phyloP scores from a whole-genome alignment of 1,140 invertebrate genomes.

The Venturia canescens region DNA sequence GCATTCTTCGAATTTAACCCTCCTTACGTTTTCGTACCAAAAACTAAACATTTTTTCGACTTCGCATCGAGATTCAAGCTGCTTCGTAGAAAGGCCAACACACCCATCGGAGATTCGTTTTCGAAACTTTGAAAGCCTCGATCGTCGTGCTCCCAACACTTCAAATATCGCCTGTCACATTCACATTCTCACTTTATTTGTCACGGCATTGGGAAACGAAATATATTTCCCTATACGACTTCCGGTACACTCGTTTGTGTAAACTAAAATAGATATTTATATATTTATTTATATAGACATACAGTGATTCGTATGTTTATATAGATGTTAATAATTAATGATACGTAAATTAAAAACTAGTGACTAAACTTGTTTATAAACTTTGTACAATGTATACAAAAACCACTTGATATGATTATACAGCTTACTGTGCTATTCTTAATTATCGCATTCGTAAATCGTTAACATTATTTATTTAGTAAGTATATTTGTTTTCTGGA shows the following conservation, averaged over 20 bases:
- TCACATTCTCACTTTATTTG: conserved; percentile 51
- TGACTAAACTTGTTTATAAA: conserved; percentile 70
- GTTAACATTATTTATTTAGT: conserved; percentile 53
- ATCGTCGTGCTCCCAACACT: conserved; percentile 13
- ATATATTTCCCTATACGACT: conserved; percentile 18
- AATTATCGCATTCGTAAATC: conserved; percentile 45
- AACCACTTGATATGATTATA: conserved; percentile 74
- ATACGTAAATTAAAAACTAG: conserved; percentile 69
- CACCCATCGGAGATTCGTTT: not conserved
- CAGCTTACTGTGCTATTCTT: conserved; percentile 58
- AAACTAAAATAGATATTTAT: too few species aligned
- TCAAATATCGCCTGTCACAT: conserved; percentile 6
- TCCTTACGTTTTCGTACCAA: too few species aligned
- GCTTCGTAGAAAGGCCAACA: too few species aligned
- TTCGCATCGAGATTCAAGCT: too few species aligned
- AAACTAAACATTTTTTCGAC: too few species aligned
- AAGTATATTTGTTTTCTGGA: conserved; percentile 61
- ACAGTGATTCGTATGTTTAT: conserved; percentile 20
- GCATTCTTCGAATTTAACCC: too few species aligned
- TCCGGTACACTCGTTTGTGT: conserved; percentile 36
- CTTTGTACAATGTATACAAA: conserved; percentile 73
- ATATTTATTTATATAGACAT: conserved; percentile 30
- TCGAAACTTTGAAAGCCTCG: conserved; percentile 15
- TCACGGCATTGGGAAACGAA: conserved; percentile 42
- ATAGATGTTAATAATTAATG: conserved; percentile 39